Evolutionary conservation across 2,797 vertebrate genomes (phyloP).

Genomic region (Esox lucius): DNA sequence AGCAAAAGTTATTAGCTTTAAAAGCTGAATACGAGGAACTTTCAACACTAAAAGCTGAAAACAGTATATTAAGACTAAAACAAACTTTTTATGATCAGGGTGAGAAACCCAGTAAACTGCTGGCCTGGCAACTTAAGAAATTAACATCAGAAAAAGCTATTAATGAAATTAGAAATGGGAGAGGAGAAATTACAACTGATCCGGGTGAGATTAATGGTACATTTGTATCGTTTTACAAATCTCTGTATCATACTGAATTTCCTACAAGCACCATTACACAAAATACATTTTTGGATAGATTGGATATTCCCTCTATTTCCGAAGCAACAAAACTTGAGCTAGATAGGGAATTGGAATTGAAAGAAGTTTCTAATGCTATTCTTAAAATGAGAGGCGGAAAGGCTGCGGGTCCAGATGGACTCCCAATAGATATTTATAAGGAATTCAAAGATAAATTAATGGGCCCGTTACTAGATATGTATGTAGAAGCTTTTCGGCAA

Average conservation of each 20-base stretch:
- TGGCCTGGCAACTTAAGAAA: slow-evolving; percentile 25
- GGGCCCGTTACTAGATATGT: slow-evolving; percentile 12
- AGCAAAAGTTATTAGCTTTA: slow-evolving; percentile 8
- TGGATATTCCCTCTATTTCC: slow-evolving; percentile 14
- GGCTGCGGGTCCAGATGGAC: slow-evolving; percentile 14
- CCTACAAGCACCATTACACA: neutral
- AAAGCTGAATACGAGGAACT: slow-evolving; percentile 19
- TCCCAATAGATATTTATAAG: slow-evolving; percentile 28
- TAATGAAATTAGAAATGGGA: slow-evolving; percentile 13
- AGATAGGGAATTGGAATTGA: slow-evolving; percentile 10
- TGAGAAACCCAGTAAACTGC: slow-evolving; percentile 24
- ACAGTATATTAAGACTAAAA: slow-evolving; percentile 10
- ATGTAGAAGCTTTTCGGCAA: slow-evolving; percentile 12
- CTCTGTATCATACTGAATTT: slow-evolving; percentile 12
- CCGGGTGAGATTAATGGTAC: slow-evolving; percentile 15
- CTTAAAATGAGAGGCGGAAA: slow-evolving; percentile 27
- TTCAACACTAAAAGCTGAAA: slow-evolving; percentile 9
- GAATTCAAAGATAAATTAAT: slow-evolving; percentile 21
- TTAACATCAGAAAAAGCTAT: slow-evolving; percentile 24
- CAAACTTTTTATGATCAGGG: slow-evolving; percentile 28
- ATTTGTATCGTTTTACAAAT: slow-evolving; percentile 9
- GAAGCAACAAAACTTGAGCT: slow-evolving; percentile 4
- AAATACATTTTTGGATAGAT: slow-evolving; percentile 18
- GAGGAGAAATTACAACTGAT: slow-evolving; percentile 14
- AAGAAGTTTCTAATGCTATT: too few species aligned